Conservation (phyloP, 35 echinoderm and acorn worm species). For the Anneissia japonica region DNA sequence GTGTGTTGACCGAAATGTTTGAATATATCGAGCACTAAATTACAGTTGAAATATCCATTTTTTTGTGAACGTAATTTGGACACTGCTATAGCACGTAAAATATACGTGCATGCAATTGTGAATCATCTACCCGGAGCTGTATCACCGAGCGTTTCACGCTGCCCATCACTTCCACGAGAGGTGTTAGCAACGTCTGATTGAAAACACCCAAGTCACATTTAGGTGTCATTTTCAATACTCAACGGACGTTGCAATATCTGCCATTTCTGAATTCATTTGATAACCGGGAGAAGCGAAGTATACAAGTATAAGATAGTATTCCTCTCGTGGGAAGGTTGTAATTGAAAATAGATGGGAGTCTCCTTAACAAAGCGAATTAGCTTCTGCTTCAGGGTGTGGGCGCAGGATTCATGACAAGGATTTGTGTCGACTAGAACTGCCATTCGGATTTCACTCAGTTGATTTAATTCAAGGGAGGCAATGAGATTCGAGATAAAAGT, state of each 20-base stretch:
- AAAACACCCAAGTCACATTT: background rate
- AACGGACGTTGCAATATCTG: background rate
- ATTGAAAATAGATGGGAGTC: background rate
- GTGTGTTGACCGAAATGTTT: too few species aligned
- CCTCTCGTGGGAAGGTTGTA: background rate
- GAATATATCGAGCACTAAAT: background rate
- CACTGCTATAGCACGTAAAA: background rate
- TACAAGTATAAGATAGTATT: background rate
- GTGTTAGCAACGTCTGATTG: background rate
- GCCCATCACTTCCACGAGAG: background rate
- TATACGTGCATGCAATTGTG: background rate
- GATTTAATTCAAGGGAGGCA: too few species aligned
- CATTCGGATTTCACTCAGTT: too few species aligned
- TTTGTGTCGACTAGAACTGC: too few species aligned
- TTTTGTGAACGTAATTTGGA: background rate
- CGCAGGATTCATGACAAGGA: too few species aligned
- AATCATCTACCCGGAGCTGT: background rate
- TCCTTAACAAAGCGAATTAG: background rate
- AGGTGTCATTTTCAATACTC: background rate
- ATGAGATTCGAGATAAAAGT: too few species aligned
- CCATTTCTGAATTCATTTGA: background rate
- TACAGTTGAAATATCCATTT: background rate
- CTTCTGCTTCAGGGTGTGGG: background rate
- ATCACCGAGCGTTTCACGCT: background rate
- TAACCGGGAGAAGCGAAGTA: background rate